Conservation (phyloP, 2,888 invertebrate species). For the Anoplius nigerrimus region DNA sequence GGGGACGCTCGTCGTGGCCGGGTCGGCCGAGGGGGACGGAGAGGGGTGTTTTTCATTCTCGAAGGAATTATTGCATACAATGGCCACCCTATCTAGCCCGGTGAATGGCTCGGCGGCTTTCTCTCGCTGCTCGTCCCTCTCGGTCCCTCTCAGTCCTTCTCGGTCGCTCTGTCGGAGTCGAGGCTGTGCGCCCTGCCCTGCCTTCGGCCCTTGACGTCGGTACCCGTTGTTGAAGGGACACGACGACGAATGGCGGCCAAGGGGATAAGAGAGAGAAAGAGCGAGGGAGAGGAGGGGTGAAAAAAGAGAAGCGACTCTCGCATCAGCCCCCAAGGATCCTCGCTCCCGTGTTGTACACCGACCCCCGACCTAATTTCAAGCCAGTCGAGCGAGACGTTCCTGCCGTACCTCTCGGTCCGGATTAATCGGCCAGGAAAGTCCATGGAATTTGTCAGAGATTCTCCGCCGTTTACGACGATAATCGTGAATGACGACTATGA, state of each 20-base stretch:
- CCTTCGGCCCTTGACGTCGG: constrained; percentile 2
- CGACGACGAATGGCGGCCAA: not conserved
- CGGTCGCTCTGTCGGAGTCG: not conserved
- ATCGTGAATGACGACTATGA: constrained; percentile 11
- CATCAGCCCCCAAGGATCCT: constrained; percentile 33
- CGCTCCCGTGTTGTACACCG: constrained; percentile 45
- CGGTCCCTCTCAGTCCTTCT: not conserved
- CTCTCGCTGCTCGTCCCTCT: too few relatives aligned
- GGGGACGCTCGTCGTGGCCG: not conserved
- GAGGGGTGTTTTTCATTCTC: constrained; percentile 47
- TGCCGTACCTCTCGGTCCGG: constrained; percentile 33
- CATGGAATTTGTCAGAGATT: constrained; percentile 15
- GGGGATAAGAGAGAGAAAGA: not conserved
- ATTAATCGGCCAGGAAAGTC: constrained; percentile 43
- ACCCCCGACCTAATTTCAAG: constrained; percentile 57
- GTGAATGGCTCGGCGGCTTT: constrained; percentile 27
- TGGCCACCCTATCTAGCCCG: constrained; percentile 35
- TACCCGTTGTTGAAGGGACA: constrained; percentile 1
- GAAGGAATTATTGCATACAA: constrained; percentile 49
- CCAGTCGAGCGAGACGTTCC: constrained; percentile 45
- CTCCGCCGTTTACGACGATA: constrained; percentile 18
- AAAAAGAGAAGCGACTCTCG: constrained; percentile 16
- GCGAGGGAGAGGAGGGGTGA: constrained; percentile 1
- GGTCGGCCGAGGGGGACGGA: constrained; percentile 8
- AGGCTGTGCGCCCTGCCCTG: not conserved